A percentile compares a stretch with the other conserved stretches of the same genome.
These are phyloP conservation scores for Hydrozoanthus tunicans DNA, from an alignment of 64 coral and sea anemone species.

Conservation along the genomic window DNA sequence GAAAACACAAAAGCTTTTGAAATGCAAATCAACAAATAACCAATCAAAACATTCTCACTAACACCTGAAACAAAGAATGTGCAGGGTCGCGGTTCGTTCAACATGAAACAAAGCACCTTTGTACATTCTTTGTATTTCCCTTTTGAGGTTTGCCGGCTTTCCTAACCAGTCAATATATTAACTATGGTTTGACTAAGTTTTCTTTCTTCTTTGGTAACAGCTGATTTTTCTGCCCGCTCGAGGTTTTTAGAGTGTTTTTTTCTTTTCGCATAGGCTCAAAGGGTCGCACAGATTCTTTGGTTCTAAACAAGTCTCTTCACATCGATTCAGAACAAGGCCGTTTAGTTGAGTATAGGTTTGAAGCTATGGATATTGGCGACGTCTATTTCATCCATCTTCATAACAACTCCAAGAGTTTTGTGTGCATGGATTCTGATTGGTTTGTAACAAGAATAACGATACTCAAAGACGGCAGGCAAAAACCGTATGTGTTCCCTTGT, in stretches of 20 bases:
- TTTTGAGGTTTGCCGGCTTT: too few relatives aligned
- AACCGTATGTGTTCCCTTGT: constrained; percentile 33
- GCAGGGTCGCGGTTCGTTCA: too few relatives aligned
- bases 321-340: constrained; percentile 7
- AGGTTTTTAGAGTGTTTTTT: neutral
- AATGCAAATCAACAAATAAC: too few relatives aligned
- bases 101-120: too few relatives aligned
- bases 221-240: neutral
- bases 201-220: neutral
- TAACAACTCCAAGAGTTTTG: neutral
- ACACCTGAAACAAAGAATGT: too few relatives aligned
- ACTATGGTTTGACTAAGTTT: neutral
- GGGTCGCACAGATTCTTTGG: constrained; percentile 57
- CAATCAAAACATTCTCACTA: too few relatives aligned
- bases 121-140: too few relatives aligned
- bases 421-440: neutral
- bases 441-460: constrained; percentile 50
- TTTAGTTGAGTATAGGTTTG: constrained; percentile 23
- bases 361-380: constrained; percentile 56
- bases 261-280: constrained; percentile 40
- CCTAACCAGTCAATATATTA: too few relatives aligned
- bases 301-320: constrained; percentile 34
- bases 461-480: constrained; percentile 30
- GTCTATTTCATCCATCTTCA: constrained; percentile 52
- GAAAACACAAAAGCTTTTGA: too few relatives aligned